These are phyloP conservation scores for Synanthedon tipuliformis DNA, from an alignment of 2,888 invertebrate genomes.

Conservation along the genomic window DNA sequence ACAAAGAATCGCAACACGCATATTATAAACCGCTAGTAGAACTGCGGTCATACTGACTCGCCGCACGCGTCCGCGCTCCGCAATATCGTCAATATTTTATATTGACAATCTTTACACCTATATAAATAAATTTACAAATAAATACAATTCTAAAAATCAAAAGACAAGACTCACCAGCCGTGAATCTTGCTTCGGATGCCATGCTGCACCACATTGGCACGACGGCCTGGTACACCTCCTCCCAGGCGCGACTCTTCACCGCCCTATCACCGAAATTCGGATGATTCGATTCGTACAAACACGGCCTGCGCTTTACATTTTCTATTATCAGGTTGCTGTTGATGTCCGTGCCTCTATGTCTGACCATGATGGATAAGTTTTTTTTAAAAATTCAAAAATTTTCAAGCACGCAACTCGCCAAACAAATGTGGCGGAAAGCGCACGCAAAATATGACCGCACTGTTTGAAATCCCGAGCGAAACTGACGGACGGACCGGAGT, in stretches of 20 bases:
- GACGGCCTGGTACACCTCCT: conserved; percentile 56
- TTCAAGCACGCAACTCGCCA: background rate
- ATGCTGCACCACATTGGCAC: conserved; percentile 56
- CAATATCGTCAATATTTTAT: conserved; percentile 22
- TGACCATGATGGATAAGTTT: conserved; percentile 33
- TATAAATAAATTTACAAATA: too few species aligned
- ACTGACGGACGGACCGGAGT: conserved; percentile 35
- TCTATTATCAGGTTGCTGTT: conserved; percentile 50
- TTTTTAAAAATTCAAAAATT: conserved; percentile 3
- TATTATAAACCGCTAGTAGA: conserved; percentile 33
- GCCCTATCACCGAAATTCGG: conserved; percentile 52
- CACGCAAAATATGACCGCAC: conserved; percentile 16
- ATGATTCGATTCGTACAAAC: conserved; percentile 55
- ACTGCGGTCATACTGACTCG: conserved; percentile 8
- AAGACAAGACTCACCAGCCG: conserved; percentile 45
- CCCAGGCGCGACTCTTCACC: conserved; percentile 59
- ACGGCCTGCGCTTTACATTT: conserved; percentile 54
- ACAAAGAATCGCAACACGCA: conserved; percentile 56
- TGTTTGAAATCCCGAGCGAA: conserved; percentile 51
- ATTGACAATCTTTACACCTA: too few species aligned
- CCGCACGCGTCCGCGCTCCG: conserved; percentile 11
- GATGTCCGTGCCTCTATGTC: conserved; percentile 51
- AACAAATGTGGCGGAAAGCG: background rate
- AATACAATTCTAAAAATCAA: too few species aligned
- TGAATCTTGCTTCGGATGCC: conserved; percentile 46